Conservation (phyloP, 2,113 vertebrate species). For the Antechinus flavipes region DNA sequence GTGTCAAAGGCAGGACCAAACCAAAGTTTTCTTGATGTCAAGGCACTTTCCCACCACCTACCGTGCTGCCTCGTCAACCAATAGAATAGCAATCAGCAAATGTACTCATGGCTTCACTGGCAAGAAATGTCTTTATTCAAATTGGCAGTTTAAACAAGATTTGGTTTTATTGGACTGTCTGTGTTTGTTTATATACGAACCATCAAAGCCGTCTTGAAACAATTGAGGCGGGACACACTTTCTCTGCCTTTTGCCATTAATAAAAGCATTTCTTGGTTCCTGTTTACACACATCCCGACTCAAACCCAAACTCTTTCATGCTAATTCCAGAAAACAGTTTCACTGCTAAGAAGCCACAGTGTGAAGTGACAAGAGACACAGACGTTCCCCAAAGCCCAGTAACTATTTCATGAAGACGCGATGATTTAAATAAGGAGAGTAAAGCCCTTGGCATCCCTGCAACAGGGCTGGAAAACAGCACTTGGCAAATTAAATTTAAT, state of each 20-base stretch:
- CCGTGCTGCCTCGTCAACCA: background rate
- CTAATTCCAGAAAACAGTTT: constrained; percentile 10
- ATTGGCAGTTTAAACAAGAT: background rate
- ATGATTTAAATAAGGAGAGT: constrained; percentile 20
- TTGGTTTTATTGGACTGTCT: constrained; percentile 46
- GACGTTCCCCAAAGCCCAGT: background rate
- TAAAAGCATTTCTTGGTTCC: background rate
- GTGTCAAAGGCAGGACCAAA: background rate
- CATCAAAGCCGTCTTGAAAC: background rate
- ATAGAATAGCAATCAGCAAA: background rate
- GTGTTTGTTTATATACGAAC: background rate
- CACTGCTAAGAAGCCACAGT: background rate
- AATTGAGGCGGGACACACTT: background rate
- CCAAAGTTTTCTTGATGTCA: background rate
- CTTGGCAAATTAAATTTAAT: background rate
- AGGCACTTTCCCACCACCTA: background rate
- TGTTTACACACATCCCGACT: background rate
- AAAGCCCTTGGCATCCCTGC: background rate
- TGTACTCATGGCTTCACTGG: background rate
- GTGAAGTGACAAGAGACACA: constrained; percentile 2
- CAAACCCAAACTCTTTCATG: background rate
- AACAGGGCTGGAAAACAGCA: background rate
- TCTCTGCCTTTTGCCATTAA: constrained; percentile 35
- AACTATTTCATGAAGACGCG: constrained; percentile 21
- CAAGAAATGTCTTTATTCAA: background rate